Evolutionary conservation across 2,797 vertebrate species (phyloP), one percentile per base, ranked within the genome.

Genomic region (Acanthurus tractus): DNA sequence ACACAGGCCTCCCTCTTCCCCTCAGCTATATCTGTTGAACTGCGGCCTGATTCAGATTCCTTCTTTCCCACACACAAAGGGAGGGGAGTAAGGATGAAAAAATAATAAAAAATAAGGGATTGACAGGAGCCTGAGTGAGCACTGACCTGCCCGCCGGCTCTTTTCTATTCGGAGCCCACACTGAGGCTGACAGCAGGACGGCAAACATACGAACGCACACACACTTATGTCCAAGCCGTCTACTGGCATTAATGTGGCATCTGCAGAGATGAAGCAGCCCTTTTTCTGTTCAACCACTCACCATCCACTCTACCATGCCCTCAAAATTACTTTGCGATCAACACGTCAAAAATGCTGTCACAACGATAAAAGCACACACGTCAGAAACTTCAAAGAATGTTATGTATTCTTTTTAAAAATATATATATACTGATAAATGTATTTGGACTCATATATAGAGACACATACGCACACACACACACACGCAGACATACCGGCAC

Each of bases 141-240:
- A 8, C 82, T 84, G 88, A 91, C 90, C 87, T 91, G 82, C 83
- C 84, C 42, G 36, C 76, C 1, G 78, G 79, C 83, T 84, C 73
- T 76, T 76, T 77, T 82, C 79, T 75, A 64, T 89, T 74, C 49
- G 6, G 58, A 84, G 80, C 76, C 76, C 54, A 74, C 78, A 86
- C 69, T 70, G 40, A 82, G 62, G 50, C 82, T 79, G 88, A 78
- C 79, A 88, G 82, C 68, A 52, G 62, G 68, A 79, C 20, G 63
- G 81, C 55, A 57, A 72, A 78, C 78, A 78, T 50, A 81, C 73
- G 83, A 68, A 82, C 63, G 44, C 65, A 53, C 53, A 72, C 62
- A 67, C 57, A 12, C 63, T 53, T 44, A 22, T 10, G 18, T 62
- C 22, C 48, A 29, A 53, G 36, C 66, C 65, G 34, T 79, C 63